phyloP scores from a whole-genome alignment of 2,113 vertebrate genomes.

The Glaucidium brasilianum region DNA sequence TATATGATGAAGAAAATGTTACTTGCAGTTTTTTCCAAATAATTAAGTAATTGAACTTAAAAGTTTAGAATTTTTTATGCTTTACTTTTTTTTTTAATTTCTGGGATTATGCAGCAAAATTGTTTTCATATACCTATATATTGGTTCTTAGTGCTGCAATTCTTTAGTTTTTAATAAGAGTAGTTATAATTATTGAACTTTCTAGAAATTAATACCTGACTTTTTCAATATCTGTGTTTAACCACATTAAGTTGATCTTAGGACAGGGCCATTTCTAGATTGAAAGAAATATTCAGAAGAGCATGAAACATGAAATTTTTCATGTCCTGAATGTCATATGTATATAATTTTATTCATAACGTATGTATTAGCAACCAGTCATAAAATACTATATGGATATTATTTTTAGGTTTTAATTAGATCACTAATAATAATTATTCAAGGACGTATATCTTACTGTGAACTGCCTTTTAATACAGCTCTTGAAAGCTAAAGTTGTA shows the following conservation, averaged over 20 bases:
- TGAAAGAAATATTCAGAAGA: not conserved
- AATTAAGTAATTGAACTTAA: not conserved
- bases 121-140: not conserved
- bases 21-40: not conserved
- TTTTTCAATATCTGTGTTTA: not conserved
- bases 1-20: not conserved
- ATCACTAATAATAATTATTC: not conserved
- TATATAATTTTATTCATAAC: not conserved
- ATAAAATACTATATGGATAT: not conserved
- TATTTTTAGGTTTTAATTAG: not conserved
- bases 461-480: not conserved
- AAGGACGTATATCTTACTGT: not conserved
- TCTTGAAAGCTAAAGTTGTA: not conserved
- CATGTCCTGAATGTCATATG: not conserved
- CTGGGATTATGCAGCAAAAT: not conserved
- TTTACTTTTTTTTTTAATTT: not conserved
- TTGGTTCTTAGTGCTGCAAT: not conserved
- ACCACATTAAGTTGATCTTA: not conserved
- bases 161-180: not conserved
- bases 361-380: not conserved
- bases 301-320: not conserved
- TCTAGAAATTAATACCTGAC: not conserved
- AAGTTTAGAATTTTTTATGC: not conserved
- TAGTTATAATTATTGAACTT: not conserved
- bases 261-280: not conserved